Conservation (phyloP, 2,113 vertebrate genomes). For the Pungitius pungitius region DNA sequence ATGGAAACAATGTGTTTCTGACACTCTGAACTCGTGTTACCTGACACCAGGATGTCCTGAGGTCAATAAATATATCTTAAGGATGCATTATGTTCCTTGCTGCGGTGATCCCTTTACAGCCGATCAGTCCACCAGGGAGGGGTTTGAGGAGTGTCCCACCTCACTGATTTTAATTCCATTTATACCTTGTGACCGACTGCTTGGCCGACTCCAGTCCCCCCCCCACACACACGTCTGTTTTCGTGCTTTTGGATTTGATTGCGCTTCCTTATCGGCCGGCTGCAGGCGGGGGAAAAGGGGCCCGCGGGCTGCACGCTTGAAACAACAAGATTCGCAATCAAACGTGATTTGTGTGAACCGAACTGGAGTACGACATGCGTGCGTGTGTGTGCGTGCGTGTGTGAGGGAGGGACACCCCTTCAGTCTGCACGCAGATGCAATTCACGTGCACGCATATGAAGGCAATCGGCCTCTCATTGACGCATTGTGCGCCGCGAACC, state of each 20-base stretch:
- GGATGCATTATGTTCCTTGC: no score
- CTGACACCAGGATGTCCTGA: no score
- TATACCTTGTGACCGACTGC: constrained; percentile 52
- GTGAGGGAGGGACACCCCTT: constrained; percentile 16
- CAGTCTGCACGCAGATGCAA: constrained; percentile 28
- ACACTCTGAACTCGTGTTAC: no score
- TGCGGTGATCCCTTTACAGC: constrained; percentile 22
- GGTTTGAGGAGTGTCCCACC: constrained; percentile 36
- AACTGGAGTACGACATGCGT: constrained; percentile 29
- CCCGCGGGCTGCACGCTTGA: constrained; percentile 44
- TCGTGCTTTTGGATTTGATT: constrained; percentile 53
- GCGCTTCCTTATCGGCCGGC: constrained; percentile 70
- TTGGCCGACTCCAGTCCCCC: constrained; percentile 52
- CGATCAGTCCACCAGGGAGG: constrained; percentile 12
- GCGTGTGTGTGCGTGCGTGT: not conserved
- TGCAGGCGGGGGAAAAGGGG: constrained; percentile 66
- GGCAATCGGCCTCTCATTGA: not conserved
- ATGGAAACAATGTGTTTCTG: not conserved
- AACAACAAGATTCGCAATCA: constrained; percentile 65
- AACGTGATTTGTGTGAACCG: constrained; percentile 43
- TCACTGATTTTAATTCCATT: constrained; percentile 76
- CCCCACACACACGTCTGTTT: constrained; percentile 51
- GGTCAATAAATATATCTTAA: not conserved
- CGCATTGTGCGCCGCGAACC: not conserved
- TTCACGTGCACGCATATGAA: constrained; percentile 27